Evolutionary conservation across 2,888 invertebrate species (phyloP).

Genomic region (Linyphia triangularis): DNA sequence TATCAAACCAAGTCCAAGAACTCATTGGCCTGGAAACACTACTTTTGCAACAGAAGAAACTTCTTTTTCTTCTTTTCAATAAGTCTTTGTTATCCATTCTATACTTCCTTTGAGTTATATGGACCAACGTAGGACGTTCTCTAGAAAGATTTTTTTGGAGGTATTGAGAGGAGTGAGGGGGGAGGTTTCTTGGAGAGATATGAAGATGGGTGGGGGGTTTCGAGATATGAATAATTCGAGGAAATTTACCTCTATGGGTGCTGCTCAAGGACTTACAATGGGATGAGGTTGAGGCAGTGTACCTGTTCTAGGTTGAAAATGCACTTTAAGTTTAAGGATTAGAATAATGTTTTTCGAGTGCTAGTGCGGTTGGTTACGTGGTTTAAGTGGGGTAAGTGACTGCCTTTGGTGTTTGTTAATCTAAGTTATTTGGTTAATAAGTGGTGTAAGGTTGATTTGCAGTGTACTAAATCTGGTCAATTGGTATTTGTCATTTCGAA

Average conservation of each 20-base stretch:
- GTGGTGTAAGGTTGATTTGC: background rate
- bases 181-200: background rate
- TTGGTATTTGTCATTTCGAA: background rate
- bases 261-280: slow-evolving; percentile 31
- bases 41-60: slow-evolving; percentile 42
- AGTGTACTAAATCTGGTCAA: background rate
- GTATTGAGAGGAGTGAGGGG: background rate
- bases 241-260: slow-evolving; percentile 10
- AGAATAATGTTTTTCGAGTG: slow-evolving; percentile 42
- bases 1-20: slow-evolving; percentile 52
- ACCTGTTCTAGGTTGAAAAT: background rate
- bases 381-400: slow-evolving; percentile 23
- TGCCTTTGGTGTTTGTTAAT: slow-evolving; percentile 15
- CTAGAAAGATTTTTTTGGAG: no score
- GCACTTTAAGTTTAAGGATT: slow-evolving; percentile 19
- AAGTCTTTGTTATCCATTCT: slow-evolving; percentile 24
- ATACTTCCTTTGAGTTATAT: slow-evolving; percentile 38
- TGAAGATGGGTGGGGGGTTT: background rate
- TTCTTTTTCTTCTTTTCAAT: background rate
- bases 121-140: slow-evolving; percentile 42
- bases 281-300: background rate
- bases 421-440: background rate
- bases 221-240: slow-evolving; percentile 44
- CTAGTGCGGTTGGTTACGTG: background rate
- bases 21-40: slow-evolving; percentile 66